phyloP scores from a whole-genome alignment of 2,888 invertebrate species.

The Acrobasis suavella region DNA sequence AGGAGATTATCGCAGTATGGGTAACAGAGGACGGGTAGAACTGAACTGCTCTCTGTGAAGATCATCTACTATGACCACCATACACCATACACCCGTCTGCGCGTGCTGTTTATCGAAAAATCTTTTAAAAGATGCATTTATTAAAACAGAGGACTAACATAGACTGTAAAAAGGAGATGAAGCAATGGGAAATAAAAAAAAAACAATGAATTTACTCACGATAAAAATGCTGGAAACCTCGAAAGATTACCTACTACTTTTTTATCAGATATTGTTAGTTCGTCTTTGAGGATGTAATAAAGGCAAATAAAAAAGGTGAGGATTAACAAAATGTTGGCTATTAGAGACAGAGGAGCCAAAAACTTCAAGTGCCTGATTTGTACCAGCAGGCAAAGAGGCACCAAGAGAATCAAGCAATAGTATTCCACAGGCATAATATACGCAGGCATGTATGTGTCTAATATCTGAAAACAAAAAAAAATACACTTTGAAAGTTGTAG shows the following conservation, averaged over 20 bases:
- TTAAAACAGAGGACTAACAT: too few species aligned
- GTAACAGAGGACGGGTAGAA: too few species aligned
- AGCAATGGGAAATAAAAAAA: neutral
- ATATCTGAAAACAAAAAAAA: slow-evolving; percentile 53
- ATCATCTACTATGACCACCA: too few species aligned
- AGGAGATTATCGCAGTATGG: too few species aligned
- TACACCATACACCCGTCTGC: too few species aligned
- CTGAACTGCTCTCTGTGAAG: too few species aligned
- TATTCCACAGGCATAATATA: slow-evolving; percentile 58
- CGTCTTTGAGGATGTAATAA: slow-evolving; percentile 88
- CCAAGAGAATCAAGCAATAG: slow-evolving; percentile 64
- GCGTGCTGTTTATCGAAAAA: too few species aligned
- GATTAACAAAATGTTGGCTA: slow-evolving; percentile 92
- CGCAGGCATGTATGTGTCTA: slow-evolving; percentile 62
- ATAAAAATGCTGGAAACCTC: slow-evolving; percentile 92
- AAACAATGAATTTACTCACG: slow-evolving; percentile 56
- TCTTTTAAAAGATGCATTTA: too few species aligned
- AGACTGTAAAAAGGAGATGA: too few species aligned
- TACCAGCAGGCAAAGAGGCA: slow-evolving; percentile 66
- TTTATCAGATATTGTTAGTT: slow-evolving; percentile 69
- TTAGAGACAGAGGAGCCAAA: slow-evolving; percentile 92
- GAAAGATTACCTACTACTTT: slow-evolving; percentile 76
- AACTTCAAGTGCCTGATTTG: slow-evolving; percentile 89
- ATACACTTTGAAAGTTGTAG: too few species aligned
- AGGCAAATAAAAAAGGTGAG: slow-evolving; percentile 90